Percentiles rank a stretch among this genome's conserved stretches.
These are phyloP conservation scores for Drosophila borborema DNA, from an alignment of 2,888 invertebrate species.

Conservation along the genomic window DNA sequence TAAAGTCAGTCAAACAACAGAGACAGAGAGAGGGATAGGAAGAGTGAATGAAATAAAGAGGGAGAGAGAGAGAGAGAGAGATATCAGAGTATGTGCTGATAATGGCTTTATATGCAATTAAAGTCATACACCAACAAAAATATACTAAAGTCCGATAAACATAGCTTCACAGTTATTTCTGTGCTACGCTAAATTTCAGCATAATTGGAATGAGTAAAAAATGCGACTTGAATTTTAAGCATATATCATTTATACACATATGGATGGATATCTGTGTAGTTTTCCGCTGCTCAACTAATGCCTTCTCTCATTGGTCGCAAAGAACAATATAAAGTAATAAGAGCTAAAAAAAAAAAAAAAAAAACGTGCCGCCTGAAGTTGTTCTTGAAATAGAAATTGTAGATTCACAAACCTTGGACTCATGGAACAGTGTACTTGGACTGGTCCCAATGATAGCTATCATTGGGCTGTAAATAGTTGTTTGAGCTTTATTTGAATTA, in stretches of 20 bases:
- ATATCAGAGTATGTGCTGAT: slow-evolving; percentile 4
- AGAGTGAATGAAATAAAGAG: background rate
- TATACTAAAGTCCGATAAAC: slow-evolving; percentile 12
- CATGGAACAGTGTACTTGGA: background rate
- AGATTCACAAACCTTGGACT: slow-evolving; percentile 28
- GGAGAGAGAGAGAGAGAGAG: background rate
- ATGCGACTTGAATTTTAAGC: background rate
- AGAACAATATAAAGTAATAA: slow-evolving; percentile 13
- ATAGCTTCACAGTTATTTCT: background rate
- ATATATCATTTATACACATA: background rate
- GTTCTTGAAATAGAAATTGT: slow-evolving; percentile 14
- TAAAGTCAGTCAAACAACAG: background rate
- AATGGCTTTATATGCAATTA: slow-evolving; percentile 25
- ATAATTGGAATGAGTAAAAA: background rate
- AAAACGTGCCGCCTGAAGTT: slow-evolving; percentile 25
- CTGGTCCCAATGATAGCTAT: background rate
- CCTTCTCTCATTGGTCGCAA: too few relatives aligned
- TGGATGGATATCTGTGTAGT: background rate
- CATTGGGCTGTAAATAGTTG: background rate
- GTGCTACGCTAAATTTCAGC: background rate
- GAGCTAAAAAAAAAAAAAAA: too few relatives aligned
- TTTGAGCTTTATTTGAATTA: background rate
- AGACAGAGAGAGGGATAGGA: background rate
- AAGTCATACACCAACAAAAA: slow-evolving; percentile 9
- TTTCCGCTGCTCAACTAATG: background rate